These are phyloP conservation scores for Saccopteryx leptura DNA, from an alignment of 2,113 vertebrate genomes.

Conservation along the genomic window DNA sequence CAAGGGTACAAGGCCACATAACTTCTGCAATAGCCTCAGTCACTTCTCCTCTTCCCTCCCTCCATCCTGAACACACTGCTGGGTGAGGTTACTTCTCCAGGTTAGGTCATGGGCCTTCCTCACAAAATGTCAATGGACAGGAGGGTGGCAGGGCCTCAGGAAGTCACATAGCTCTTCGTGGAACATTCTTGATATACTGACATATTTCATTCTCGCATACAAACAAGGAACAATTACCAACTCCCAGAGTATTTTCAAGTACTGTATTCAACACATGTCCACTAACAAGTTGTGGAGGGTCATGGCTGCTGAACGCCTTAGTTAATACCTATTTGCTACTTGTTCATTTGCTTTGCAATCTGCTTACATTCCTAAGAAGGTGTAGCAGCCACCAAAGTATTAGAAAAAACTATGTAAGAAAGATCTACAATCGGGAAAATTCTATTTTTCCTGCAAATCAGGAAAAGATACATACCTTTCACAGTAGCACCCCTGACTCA, in stretches of 20 bases:
- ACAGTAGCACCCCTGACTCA: neutral
- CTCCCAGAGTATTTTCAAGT: neutral
- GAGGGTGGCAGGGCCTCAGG: neutral
- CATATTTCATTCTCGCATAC: neutral
- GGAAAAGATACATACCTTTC: neutral
- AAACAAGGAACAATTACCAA: neutral
- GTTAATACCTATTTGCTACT: neutral
- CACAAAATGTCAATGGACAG: neutral
- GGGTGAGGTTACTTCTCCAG: neutral
- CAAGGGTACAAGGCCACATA: conserved; percentile 21
- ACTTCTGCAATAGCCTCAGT: conserved; percentile 41
- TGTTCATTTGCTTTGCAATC: neutral
- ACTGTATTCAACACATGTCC: neutral
- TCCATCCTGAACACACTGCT: neutral
- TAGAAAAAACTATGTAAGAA: neutral
- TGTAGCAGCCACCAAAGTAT: neutral
- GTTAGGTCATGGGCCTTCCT: neutral
- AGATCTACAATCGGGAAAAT: neutral
- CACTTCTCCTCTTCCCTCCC: neutral
- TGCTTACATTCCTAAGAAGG: neutral
- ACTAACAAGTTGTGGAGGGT: neutral
- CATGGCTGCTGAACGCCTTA: neutral
- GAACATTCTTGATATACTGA: neutral
- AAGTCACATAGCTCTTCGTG: neutral
- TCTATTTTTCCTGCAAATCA: neutral